Base-by-base conservation (phyloP, 2,113 vertebrate species). In the Spermophilus dauricus region DNA sequence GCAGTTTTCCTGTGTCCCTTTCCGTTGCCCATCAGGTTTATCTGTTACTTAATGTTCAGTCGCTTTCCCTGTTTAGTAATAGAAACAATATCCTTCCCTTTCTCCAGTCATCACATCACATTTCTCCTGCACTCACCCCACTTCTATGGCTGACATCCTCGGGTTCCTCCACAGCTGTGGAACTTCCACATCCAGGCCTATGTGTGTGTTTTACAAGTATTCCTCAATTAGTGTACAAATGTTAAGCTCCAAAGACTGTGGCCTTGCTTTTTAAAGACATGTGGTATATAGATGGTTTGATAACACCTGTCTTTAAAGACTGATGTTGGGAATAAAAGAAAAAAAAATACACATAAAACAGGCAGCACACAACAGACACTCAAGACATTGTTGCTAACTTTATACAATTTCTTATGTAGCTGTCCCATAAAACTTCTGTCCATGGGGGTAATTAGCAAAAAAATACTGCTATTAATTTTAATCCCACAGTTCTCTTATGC, bases 201-300 rank as follows among this genome's bases (percentile, higher is more conserved):
- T 48, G 30, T 2, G 8, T 83, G 14, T 32, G 61, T 85, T 91
- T 94, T 61, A 76, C 73, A 81, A 65, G 30, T 80, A 56, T 65
- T 85, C 81, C 53, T 75, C 67, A 75, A 16, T 87, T 67, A 51
- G 24, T 24, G 11, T 34, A 9, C 3, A 65, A 70, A 82, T 22
- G 37, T n/a, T 39, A 39, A 72, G 39, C 58, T 61, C 69, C n/a
- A 28, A 51, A 81, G n/a, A 86, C 58, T 8, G 61, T 70, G 89
- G 86, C 92, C 90, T 89, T 37, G 77, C 89, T 89, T 95, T 94
- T 84, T 72, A 63, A 76, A 90, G 76, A 65, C 75, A 53, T 2
- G 0, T 30, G 78, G n/a, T 83, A 34, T 83, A 34, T 93, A 53
- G 58, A 11, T 61, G 75, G 17, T 48, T 84, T 83, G 78, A 51